Conservation (phyloP, 2,888 invertebrate species). For the Hedya salicella region DNA sequence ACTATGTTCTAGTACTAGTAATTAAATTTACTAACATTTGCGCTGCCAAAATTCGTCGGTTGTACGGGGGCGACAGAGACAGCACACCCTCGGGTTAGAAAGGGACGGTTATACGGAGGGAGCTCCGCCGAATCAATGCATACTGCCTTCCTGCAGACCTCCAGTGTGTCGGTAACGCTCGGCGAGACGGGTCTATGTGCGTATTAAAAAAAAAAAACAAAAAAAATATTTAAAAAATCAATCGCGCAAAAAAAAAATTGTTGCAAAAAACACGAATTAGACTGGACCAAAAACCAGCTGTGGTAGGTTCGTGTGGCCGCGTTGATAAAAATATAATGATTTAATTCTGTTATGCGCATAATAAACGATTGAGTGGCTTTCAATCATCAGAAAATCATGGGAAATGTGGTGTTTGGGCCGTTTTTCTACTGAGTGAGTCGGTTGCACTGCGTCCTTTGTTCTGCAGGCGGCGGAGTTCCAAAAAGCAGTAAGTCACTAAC, state of each 20-base stretch:
- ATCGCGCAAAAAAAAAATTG: not conserved
- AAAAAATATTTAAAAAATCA: conserved; percentile 41
- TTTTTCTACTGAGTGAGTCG: conserved; percentile 3
- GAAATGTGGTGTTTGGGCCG: conserved; percentile 18
- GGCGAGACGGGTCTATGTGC: conserved; percentile 55
- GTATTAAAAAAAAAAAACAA: conserved; percentile 55
- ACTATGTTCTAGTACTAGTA: conserved; percentile 49
- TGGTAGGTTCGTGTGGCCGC: conserved; percentile 13
- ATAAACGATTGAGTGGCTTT: conserved; percentile 2
- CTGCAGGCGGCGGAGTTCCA: not conserved
- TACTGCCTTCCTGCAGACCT: conserved; percentile 72
- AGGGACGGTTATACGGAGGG: conserved; percentile 59
- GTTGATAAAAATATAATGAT: not conserved
- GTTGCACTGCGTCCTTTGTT: conserved; percentile 33
- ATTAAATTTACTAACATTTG: conserved; percentile 61
- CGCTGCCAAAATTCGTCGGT: conserved; percentile 79
- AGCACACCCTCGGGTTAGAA: conserved; percentile 51
- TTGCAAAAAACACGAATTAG: not conserved
- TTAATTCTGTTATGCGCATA: not conserved
- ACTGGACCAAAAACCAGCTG: not conserved
- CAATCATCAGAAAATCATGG: not conserved
- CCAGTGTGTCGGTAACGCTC: conserved; percentile 71
- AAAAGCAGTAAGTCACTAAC: conserved; percentile 27
- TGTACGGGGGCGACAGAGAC: conserved; percentile 62
- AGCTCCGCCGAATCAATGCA: conserved; percentile 84